Evolutionary conservation across 2,888 invertebrate genomes (phyloP).

Genomic region (Acrocera orbiculus): DNA sequence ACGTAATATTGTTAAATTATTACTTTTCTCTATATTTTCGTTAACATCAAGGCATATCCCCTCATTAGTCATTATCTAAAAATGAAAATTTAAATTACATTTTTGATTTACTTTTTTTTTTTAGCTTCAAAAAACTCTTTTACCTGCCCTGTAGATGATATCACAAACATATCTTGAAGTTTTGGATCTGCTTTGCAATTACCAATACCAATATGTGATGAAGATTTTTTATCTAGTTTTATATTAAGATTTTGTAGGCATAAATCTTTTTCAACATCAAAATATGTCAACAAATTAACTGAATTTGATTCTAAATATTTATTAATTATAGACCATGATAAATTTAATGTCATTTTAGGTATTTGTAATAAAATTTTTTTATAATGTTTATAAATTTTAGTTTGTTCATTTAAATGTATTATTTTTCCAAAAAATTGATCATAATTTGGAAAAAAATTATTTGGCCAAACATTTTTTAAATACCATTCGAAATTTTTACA

Average conservation of each 20-base stretch:
- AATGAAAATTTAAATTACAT: neutral
- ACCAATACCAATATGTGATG: constrained; percentile 21
- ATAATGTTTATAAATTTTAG: constrained; percentile 21
- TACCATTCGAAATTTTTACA: constrained; percentile 91
- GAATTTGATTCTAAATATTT: constrained; percentile 19
- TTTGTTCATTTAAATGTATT: constrained; percentile 24
- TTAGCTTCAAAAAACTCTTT: neutral
- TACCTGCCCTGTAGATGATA: constrained; percentile 39
- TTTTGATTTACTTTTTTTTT: too few relatives aligned
- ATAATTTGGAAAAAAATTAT: constrained; percentile 82
- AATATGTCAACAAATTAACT: constrained; percentile 17
- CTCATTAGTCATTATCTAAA: constrained; percentile 63
- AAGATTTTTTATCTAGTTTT: constrained; percentile 13
- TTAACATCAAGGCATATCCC: constrained; percentile 67
- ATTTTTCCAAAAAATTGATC: constrained; percentile 84
- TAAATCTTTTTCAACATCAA: constrained; percentile 22
- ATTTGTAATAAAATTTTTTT: constrained; percentile 21
- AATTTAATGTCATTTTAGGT: constrained; percentile 17
- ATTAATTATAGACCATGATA: constrained; percentile 22
- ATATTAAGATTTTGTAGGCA: constrained; percentile 23
- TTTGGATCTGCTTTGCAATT: constrained; percentile 23
- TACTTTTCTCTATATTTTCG: constrained; percentile 13
- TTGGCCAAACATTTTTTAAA: constrained; percentile 85
- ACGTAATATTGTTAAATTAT: constrained; percentile 21
- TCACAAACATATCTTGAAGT: constrained; percentile 48